phyloP scores from a whole-genome alignment of 2,888 invertebrate species.

The Galerucella calmariensis region DNA sequence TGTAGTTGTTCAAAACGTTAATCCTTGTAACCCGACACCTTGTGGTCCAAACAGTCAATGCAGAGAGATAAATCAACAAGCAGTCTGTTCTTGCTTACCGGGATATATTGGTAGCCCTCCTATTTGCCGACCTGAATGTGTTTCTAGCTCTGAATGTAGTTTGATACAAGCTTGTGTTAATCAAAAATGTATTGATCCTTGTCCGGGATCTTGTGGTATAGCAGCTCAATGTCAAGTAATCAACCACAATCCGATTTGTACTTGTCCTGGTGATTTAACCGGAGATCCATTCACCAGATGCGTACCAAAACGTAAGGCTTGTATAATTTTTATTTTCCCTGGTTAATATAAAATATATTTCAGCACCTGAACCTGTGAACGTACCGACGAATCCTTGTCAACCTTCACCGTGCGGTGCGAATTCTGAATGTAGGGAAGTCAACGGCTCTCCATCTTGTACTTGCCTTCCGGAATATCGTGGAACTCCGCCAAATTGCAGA shows the following conservation, averaged over 20 bases:
- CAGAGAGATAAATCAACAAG: constrained; percentile 75
- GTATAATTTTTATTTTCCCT: neutral
- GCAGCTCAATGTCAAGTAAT: constrained; percentile 79
- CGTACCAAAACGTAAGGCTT: constrained; percentile 52
- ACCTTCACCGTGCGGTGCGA: constrained; percentile 77
- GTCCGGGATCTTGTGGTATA: constrained; percentile 77
- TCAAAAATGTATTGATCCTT: constrained; percentile 79
- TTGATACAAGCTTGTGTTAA: constrained; percentile 74
- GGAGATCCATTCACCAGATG: constrained; percentile 77
- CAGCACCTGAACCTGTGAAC: constrained; percentile 52
- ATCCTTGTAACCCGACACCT: constrained; percentile 75
- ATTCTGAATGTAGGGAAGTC: constrained; percentile 71
- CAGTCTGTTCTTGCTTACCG: constrained; percentile 78
- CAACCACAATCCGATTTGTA: constrained; percentile 78
- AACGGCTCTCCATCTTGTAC: constrained; percentile 76
- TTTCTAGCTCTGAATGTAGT: constrained; percentile 78
- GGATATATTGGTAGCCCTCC: constrained; percentile 75
- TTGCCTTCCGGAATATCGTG: constrained; percentile 75
- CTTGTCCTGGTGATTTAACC: constrained; percentile 70
- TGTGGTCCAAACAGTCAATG: constrained; percentile 85
- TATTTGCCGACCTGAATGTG: constrained; percentile 79
- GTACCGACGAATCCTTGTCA: constrained; percentile 71
- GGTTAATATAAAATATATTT: constrained; percentile 36
- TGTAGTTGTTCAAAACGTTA: constrained; percentile 55
- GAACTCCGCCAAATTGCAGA: constrained; percentile 77